Base-by-base conservation (phyloP, 2,113 vertebrate genomes). In the Pogonocichla stellata region DNA sequence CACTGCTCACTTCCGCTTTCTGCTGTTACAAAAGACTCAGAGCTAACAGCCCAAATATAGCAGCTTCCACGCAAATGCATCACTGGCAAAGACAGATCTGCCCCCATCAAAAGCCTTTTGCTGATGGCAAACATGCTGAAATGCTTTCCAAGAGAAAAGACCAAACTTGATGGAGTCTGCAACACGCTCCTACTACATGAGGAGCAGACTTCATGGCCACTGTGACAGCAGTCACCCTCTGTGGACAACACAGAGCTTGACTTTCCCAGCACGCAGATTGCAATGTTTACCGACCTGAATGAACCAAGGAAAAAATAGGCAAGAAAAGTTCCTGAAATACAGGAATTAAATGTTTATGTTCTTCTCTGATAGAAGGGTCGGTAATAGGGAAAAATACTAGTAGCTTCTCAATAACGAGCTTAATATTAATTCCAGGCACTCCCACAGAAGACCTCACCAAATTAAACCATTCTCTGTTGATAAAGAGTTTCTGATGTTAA, bases 1-100 rank as follows among this genome's bases (percentile, higher is more conserved):
- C 97, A 97, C 97, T 97, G 98, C 88, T 98, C 81, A 81, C 98
- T 99, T 99, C 98, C 98, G 98, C 95, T 87, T 94, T 96, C 77
- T 96, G 75, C 91, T 82, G 40, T 80, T 93, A 97, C 96, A 96
- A 96, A 92, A 81, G 84, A 50, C 80, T 87, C 60, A 81, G 91
- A 92, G 65, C 82, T 83, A 93, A 73, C 38, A 81, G 64, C 74
- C 72, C 89, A 86, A 96, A 96, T 96, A 96, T 84, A 97, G 95
- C 69, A 57, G 62, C 77, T 83, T 66, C 50, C 66, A 90, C 91
- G 88, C 83, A 96, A 93, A 93, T 0, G 6, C 51, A 67, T 34
- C 38, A 26, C 19, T 83, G 79, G 83, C 72, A 93, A 62, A 86
- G 74, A 66, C n/a, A 53, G 74, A n/a, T 45, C 72, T 64, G 75